These are phyloP conservation scores for Girardia tigrina DNA, from an alignment of 2,888 invertebrate genomes.

Conservation along the genomic window DNA sequence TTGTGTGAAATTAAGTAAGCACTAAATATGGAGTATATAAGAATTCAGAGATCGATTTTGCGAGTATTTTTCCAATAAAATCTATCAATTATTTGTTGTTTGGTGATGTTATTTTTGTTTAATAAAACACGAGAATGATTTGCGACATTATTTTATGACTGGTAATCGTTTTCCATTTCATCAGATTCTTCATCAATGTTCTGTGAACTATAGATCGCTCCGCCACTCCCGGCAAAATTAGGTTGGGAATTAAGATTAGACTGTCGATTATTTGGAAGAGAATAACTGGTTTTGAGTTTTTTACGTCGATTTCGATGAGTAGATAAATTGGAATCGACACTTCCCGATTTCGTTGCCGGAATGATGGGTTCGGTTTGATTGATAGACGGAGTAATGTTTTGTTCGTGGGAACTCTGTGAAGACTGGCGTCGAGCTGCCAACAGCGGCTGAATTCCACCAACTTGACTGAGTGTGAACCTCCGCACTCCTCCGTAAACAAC, in stretches of 20 bases:
- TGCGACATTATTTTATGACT: neutral
- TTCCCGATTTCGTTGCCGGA: neutral
- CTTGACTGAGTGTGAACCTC: neutral
- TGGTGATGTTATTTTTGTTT: too few relatives aligned
- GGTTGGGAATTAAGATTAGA: conserved; percentile 5
- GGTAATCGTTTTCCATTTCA: neutral
- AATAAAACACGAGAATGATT: too few relatives aligned
- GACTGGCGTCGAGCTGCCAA: conserved; percentile 12
- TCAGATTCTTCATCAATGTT: conserved; percentile 13
- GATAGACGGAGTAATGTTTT: neutral
- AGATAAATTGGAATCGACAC: conserved; percentile 13
- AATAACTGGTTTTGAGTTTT: conserved; percentile 14
- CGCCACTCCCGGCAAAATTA: conserved; percentile 10
- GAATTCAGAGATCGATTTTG: neutral
- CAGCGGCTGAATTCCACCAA: neutral
- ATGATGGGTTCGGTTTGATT: neutral
- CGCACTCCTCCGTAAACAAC: conserved; percentile 6
- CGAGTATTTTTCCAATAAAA: neutral
- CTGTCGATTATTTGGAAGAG: conserved; percentile 23
- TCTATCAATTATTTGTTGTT: too few relatives aligned
- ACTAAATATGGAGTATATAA: neutral
- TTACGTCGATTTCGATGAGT: conserved; percentile 13
- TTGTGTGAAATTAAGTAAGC: neutral
- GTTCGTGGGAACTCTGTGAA: neutral
- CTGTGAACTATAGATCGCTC: neutral